Conservation (phyloP, 2,113 vertebrate genomes). For the Ceyx melanurus region DNA sequence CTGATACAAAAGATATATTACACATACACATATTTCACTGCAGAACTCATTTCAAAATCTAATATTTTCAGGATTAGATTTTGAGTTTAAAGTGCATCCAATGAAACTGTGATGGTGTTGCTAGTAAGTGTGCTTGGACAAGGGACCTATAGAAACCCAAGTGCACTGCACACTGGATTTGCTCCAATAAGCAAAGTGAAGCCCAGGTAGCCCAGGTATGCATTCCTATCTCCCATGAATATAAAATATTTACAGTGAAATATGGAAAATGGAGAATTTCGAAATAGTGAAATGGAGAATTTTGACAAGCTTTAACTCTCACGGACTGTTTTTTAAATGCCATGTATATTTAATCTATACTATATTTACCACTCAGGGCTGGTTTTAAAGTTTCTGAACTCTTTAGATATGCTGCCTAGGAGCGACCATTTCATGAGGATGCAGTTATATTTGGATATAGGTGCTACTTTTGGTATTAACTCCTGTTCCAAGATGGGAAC, state of each 20-base stretch:
- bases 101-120: neutral
- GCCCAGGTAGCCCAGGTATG: neutral
- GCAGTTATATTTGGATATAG: neutral
- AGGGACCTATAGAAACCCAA: neutral
- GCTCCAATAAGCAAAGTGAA: neutral
- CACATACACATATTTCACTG: neutral
- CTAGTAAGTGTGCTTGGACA: neutral
- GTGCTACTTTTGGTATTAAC: neutral
- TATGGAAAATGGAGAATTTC: too few species aligned
- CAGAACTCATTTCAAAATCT: neutral
- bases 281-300: neutral
- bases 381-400: conserved; percentile 30
- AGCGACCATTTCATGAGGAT: neutral
- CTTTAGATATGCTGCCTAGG: neutral
- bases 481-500: neutral
- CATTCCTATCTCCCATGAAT: neutral
- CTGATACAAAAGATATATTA: neutral
- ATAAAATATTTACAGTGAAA: neutral
- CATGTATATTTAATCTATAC: neutral
- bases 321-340: neutral
- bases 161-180: neutral
- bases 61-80: neutral
- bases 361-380: neutral
- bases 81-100: neutral
- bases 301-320: neutral